Evolutionary conservation across 92 coral and sea anemone genomes (phyloP).

Genomic region (Epizoanthus stellaris): DNA sequence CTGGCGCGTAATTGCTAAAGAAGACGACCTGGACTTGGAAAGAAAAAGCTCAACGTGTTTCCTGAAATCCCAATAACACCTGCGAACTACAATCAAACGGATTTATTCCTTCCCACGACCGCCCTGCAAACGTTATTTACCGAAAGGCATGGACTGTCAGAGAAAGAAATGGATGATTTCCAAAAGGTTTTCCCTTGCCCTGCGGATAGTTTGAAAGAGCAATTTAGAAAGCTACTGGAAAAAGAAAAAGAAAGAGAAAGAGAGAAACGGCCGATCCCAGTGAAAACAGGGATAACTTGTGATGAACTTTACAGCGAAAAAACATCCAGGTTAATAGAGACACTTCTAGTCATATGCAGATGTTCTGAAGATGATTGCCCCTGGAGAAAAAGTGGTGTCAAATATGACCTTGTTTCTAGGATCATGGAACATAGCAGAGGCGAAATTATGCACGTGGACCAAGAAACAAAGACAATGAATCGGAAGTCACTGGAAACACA

Average conservation of each 20-base stretch:
- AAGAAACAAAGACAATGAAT: slow-evolving; percentile 25
- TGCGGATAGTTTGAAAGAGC: slow-evolving; percentile 40
- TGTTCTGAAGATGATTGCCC: slow-evolving; percentile 47
- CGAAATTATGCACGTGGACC: neutral
- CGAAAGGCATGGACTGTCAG: too few species aligned
- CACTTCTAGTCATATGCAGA: slow-evolving; percentile 51
- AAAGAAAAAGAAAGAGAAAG: slow-evolving; percentile 44
- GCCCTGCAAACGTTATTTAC: too few species aligned
- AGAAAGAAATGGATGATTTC: too few species aligned
- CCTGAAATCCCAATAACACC: too few species aligned
- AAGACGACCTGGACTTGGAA: too few species aligned
- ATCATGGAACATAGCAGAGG: slow-evolving; percentile 57
- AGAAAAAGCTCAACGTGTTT: too few species aligned
- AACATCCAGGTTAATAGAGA: slow-evolving; percentile 37
- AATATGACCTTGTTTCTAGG: slow-evolving; percentile 59
- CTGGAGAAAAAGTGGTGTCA: slow-evolving; percentile 56
- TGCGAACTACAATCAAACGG: too few species aligned
- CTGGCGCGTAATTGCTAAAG: too few species aligned
- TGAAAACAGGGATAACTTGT: slow-evolving; percentile 34
- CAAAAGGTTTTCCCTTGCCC: slow-evolving; percentile 56
- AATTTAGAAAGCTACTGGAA: slow-evolving; percentile 40
- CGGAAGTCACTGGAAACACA: slow-evolving; percentile 5
- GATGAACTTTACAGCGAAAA: slow-evolving; percentile 54
- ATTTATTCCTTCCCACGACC: too few species aligned
- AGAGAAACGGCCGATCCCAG: slow-evolving; percentile 21